Conservation (phyloP, 2,113 vertebrate species). For the Meles meles region DNA sequence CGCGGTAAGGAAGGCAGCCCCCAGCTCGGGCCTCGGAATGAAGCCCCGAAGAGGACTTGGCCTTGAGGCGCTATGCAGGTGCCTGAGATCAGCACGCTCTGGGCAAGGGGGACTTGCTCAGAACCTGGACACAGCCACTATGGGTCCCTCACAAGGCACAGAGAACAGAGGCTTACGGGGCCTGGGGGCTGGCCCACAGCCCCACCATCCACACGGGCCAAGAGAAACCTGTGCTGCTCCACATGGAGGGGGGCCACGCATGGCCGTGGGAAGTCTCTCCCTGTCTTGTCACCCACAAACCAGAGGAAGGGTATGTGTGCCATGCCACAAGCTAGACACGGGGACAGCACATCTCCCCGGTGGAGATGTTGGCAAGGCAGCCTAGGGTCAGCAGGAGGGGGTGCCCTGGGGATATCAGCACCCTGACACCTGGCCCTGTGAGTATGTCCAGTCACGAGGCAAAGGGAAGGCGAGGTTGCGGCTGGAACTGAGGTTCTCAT, state of each 20-base stretch:
- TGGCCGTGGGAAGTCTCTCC: rapidly evolving
- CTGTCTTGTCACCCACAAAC: not conserved
- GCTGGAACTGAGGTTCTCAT: not conserved
- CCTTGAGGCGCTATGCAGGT: too few relatives aligned
- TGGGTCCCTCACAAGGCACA: too few relatives aligned
- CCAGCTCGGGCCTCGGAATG: too few relatives aligned
- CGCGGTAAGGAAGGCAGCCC: too few relatives aligned
- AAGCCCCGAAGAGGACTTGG: too few relatives aligned
- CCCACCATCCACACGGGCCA: too few relatives aligned
- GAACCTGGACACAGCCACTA: too few relatives aligned
- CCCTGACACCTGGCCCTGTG: not conserved
- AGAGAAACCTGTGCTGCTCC: not conserved
- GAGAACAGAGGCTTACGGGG: too few relatives aligned
- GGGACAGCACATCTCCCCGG: not conserved
- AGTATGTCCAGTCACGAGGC: not conserved
- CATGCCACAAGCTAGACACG: not conserved
- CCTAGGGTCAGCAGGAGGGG: not conserved
- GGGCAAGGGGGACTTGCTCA: too few relatives aligned
- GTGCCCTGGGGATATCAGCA: not conserved
- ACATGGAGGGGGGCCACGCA: not conserved
- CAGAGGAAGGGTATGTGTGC: not conserved
- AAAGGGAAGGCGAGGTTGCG: too few relatives aligned
- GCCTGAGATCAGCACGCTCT: too few relatives aligned
- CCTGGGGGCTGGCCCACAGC: too few relatives aligned
- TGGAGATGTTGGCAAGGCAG: not conserved